These are phyloP conservation scores for Petrolisthes manimaculis DNA, from an alignment of 2,888 invertebrate genomes.

Conservation along the genomic window DNA sequence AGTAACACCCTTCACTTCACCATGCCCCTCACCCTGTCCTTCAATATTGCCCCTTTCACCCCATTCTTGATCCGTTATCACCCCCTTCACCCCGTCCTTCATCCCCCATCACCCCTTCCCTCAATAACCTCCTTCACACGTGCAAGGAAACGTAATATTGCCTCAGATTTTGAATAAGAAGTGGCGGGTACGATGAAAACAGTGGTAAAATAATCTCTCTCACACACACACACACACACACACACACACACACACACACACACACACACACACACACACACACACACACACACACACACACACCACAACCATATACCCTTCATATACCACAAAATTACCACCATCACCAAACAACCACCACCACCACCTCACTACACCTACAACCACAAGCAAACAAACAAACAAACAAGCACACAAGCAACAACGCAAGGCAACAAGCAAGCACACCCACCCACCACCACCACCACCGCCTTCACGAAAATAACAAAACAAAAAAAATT, in stretches of 20 bases:
- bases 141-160: too few species aligned
- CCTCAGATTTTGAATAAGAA: too few species aligned
- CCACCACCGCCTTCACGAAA: background rate
- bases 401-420: background rate
- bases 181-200: too few species aligned
- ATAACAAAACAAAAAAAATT: conserved; percentile 17
- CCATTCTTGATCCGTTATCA: background rate
- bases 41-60: background rate
- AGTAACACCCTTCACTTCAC: background rate
- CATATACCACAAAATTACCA: background rate
- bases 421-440: too few species aligned
- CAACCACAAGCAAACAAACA: conserved; percentile 7
- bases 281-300: background rate
- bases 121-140: background rate
- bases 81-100: background rate
- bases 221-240: background rate
- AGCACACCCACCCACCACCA: background rate
- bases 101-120: background rate
- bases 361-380: background rate
- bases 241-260: background rate
- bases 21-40: background rate
- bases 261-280: conserved; percentile 17
- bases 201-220: background rate
- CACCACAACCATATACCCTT: background rate
- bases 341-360: background rate